Evolutionary conservation across 2,888 invertebrate species (phyloP).

Genomic region (Lasioglossum malachurum): DNA sequence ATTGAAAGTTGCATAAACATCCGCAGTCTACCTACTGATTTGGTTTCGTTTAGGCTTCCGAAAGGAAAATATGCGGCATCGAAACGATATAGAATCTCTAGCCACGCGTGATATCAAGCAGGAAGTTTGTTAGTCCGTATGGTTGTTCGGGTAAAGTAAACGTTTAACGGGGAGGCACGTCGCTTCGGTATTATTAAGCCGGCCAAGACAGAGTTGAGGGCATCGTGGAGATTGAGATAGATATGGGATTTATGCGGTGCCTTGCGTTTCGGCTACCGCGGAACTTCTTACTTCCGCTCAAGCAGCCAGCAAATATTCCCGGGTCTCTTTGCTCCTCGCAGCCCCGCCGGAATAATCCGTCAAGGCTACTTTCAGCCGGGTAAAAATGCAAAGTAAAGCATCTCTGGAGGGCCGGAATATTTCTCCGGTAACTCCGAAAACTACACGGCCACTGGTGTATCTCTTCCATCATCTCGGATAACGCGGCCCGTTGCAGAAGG

Average conservation of each 20-base stretch:
- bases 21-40: no score
- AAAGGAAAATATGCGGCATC: not conserved
- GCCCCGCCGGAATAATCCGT: conserved; percentile 51
- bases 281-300: conserved; percentile 33
- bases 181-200: not conserved
- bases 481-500: not conserved
- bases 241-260: not conserved
- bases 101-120: not conserved
- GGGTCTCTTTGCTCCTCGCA: conserved; percentile 14
- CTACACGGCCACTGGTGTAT: conserved; percentile 22
- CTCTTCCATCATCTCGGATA: not conserved
- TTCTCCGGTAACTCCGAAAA: conserved; percentile 39
- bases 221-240: not conserved
- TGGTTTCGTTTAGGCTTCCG: not conserved
- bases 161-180: not conserved
- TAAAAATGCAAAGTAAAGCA: conserved; percentile 54
- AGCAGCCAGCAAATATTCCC: conserved; percentile 28
- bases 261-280: conserved; percentile 1
- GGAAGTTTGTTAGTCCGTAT: not conserved
- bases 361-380: conserved; percentile 40
- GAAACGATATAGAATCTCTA: not conserved
- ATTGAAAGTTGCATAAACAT: no score
- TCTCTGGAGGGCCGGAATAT: conserved; percentile 43
- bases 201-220: not conserved
- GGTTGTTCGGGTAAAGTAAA: not conserved